Evolutionary conservation across 2,113 vertebrate species (phyloP).

Genomic region (Scatophagus argus): DNA sequence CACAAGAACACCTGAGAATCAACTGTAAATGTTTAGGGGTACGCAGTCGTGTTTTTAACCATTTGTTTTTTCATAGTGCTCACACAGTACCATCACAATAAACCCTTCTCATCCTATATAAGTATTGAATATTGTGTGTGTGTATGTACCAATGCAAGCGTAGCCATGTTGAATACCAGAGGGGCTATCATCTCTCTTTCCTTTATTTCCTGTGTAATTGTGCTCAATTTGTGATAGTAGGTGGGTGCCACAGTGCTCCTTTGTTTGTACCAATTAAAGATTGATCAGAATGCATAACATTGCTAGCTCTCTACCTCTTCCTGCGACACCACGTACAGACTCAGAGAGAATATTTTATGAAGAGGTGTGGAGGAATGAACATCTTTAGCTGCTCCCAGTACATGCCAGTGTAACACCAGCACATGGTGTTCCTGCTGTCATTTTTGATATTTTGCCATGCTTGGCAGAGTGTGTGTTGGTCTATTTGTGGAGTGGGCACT

Average conservation of each 20-base stretch:
- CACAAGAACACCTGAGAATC: not conserved
- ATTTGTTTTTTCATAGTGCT: not conserved
- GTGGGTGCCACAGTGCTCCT: not conserved
- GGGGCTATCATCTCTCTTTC: not conserved
- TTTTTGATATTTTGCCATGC: not conserved
- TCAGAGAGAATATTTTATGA: not conserved
- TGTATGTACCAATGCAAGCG: too few relatives aligned
- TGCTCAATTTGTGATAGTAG: constrained; percentile 10
- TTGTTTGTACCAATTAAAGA: constrained; percentile 17
- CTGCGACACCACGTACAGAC: not conserved
- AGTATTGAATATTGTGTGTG: not conserved
- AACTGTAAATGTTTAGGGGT: not conserved
- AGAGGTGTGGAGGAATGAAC: not conserved
- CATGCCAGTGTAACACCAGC: not conserved
- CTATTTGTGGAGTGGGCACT: not conserved
- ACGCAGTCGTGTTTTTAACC: not conserved
- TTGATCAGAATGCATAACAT: constrained; percentile 12
- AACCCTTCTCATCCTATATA: not conserved
- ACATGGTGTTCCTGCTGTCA: not conserved
- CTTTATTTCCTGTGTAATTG: constrained; percentile 17
- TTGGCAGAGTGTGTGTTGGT: not conserved
- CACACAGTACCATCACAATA: not conserved
- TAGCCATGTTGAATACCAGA: not conserved
- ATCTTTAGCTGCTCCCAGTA: not conserved
- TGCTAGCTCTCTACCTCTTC: not conserved